phyloP scores from a whole-genome alignment of 2,888 invertebrate genomes.

The Leptopilina drosophilae region DNA sequence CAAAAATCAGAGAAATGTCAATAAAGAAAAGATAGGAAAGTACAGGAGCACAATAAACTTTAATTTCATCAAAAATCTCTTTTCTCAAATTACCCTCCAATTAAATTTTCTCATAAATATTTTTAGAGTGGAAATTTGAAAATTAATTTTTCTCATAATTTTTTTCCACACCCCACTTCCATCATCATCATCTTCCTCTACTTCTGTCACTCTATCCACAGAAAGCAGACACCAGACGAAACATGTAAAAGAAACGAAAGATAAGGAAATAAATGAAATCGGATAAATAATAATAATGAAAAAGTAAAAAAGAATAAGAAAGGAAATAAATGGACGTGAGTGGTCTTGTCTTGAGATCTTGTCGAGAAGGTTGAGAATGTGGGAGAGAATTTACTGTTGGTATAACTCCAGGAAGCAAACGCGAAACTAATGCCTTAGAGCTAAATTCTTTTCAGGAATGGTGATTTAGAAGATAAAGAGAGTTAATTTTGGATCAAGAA shows the following conservation, averaged over 20 bases:
- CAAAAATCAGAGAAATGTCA: conserved; percentile 16
- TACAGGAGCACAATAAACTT: conserved; percentile 24
- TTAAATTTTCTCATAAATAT: too few relatives aligned
- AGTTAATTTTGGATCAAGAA: conserved; percentile 32
- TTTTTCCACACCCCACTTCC: too few relatives aligned
- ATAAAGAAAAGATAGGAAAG: conserved; percentile 31
- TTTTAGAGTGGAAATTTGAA: too few relatives aligned
- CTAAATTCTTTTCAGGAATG: conserved; percentile 31
- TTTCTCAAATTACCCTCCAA: too few relatives aligned
- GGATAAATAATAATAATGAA: background rate
- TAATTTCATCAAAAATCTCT: background rate
- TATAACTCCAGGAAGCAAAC: conserved; percentile 36
- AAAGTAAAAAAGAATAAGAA: background rate
- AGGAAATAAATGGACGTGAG: conserved; percentile 14
- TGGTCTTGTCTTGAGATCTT: conserved; percentile 31
- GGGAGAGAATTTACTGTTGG: conserved; percentile 37
- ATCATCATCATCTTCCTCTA: too few relatives aligned
- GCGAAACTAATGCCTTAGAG: conserved; percentile 37
- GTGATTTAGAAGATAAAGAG: conserved; percentile 36
- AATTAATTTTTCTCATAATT: too few relatives aligned
- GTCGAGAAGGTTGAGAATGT: conserved; percentile 31
- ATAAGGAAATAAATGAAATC: background rate
- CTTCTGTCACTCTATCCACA: background rate
- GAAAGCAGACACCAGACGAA: too few relatives aligned
- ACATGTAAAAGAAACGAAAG: background rate